Evolutionary conservation across 2,888 invertebrate species (phyloP).

Genomic region (Phengaris arion): DNA sequence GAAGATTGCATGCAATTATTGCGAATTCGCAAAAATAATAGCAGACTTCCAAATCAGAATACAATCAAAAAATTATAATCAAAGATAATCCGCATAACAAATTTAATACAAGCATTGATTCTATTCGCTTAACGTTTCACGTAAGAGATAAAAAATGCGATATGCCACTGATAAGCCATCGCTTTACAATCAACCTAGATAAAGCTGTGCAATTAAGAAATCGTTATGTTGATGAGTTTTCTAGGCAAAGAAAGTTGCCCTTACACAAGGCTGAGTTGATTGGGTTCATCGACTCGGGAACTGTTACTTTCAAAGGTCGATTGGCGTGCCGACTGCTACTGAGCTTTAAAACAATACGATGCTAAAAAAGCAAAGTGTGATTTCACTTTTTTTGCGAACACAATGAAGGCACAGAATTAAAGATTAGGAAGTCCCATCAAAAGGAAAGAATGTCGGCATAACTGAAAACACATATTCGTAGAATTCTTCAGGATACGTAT

Average conservation of each 20-base stretch:
- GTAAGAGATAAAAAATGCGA: conserved; percentile 18
- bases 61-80: conserved; percentile 16
- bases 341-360: conserved; percentile 21
- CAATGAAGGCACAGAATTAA: not conserved
- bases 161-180: conserved; percentile 4
- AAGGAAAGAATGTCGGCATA: too few species aligned
- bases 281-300: conserved; percentile 66
- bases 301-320: conserved; percentile 78
- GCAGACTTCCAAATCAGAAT: not conserved
- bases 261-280: conserved; percentile 52
- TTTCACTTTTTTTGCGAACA: conserved; percentile 20
- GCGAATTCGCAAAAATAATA: not conserved
- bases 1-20: not conserved
- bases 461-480: too few species aligned
- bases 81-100: not conserved
- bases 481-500: too few species aligned
- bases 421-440: not conserved
- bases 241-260: conserved; percentile 60
- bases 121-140: not conserved
- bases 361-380: conserved; percentile 20
- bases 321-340: conserved; percentile 42
- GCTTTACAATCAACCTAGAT: conserved; percentile 13
- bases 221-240: conserved; percentile 55
- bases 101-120: conserved; percentile 22
- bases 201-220: conserved; percentile 29